A percentile compares a stretch with the other conserved stretches of the same genome.
These are phyloP conservation scores for Heteractis magnifica DNA, from an alignment of 92 coral and sea anemone genomes.

Conservation along the genomic window DNA sequence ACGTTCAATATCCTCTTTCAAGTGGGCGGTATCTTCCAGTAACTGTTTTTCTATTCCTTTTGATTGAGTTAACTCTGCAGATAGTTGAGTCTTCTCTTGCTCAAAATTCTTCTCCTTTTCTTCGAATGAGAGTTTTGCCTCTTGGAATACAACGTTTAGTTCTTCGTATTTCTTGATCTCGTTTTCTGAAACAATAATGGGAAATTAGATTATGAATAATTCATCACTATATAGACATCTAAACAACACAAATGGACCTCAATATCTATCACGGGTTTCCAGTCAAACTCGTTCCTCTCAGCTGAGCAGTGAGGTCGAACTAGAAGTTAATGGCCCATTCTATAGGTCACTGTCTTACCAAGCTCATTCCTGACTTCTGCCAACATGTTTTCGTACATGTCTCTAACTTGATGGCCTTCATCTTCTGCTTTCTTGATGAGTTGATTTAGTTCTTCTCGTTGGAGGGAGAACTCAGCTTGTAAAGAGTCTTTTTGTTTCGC, in stretches of 20 bases:
- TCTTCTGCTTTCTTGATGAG: constrained; percentile 29
- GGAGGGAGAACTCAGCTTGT: constrained; percentile 30
- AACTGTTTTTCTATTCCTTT: constrained; percentile 12
- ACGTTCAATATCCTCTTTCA: constrained; percentile 24
- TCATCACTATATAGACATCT: too few species aligned
- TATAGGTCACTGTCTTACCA: constrained; percentile 36
- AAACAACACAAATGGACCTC: too few species aligned
- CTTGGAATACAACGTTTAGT: constrained; percentile 15
- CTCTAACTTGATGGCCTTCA: constrained; percentile 50
- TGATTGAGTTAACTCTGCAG: constrained; percentile 17
- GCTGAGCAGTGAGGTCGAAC: too few species aligned
- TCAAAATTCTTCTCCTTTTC: not conserved
- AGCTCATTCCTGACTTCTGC: constrained; percentile 59
- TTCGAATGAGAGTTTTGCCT: constrained; percentile 35
- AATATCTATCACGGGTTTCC: too few species aligned
- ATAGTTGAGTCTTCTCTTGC: constrained; percentile 18
- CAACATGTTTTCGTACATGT: constrained; percentile 67
- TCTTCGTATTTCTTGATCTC: constrained; percentile 42
- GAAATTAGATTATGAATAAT: not conserved
- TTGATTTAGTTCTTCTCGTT: constrained; percentile 40
- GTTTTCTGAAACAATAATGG: constrained; percentile 35
- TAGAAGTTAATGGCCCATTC: too few species aligned
- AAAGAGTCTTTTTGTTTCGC: constrained; percentile 23
- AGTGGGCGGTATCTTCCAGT: not conserved
- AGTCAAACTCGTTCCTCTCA: too few species aligned